Percentiles rank a stretch among this genome's conserved stretches.
These are phyloP conservation scores for Dicaeum eximium DNA, from an alignment of 2,113 vertebrate species.

Conservation along the genomic window DNA sequence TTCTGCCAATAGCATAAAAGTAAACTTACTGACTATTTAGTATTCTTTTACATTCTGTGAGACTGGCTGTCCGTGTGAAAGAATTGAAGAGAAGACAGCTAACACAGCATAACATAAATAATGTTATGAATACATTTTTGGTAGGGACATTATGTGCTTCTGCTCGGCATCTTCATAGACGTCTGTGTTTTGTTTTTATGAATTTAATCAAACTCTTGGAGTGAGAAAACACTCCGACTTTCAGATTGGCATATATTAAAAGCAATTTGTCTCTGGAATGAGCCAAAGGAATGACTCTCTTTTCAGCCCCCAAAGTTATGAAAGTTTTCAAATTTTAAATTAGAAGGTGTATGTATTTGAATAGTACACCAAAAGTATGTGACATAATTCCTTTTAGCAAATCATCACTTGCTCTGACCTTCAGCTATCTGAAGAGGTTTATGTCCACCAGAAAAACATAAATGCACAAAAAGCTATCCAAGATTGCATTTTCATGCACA, in stretches of 20 bases:
- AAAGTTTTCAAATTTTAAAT: background rate
- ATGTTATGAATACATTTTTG: background rate
- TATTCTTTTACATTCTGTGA: background rate
- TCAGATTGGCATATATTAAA: background rate
- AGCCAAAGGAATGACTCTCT: background rate
- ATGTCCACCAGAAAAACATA: background rate
- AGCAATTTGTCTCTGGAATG: background rate
- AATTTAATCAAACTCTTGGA: background rate
- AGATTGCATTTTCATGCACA: background rate
- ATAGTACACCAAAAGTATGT: background rate
- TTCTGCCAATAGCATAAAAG: background rate
- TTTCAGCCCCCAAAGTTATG: background rate
- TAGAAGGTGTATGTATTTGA: background rate
- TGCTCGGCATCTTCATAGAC: background rate
- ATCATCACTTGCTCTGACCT: background rate
- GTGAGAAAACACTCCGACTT: background rate
- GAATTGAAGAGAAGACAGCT: background rate
- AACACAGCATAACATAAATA: background rate
- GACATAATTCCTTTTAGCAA: background rate
- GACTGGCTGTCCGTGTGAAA: background rate
- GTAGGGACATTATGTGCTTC: background rate
- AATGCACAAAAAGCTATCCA: background rate
- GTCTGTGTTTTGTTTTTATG: background rate
- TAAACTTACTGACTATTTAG: background rate
- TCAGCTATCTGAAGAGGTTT: background rate